Evolutionary conservation across 2,888 invertebrate genomes (phyloP), one percentile per base, ranked within the genome.

Genomic region (Melieria picta): DNA sequence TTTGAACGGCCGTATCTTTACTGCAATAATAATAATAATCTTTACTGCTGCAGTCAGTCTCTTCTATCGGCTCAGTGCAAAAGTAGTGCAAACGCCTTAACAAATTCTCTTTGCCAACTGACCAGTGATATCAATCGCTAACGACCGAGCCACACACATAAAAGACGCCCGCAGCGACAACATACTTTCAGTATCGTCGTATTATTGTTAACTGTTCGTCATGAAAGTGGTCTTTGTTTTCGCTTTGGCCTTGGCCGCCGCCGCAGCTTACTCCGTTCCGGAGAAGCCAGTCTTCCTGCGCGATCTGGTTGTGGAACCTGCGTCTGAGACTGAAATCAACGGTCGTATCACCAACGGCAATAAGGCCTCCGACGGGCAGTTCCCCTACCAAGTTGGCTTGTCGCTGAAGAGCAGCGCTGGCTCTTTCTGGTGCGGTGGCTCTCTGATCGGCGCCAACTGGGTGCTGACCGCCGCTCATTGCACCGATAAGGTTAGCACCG

Each of bases 381-480:
- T 70, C 7, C 70, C 70, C 16, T 43, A 70, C 11, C 70, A 70
- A 48, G 65, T 43, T 7, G 70, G 64, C n/a, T 50, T 70, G 43
- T 43, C 13, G 2, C 43, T 58, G 10, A 30, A 48, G 7, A 43
- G 62, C 5, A 16, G 50, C 11, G 5, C 7, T 6, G 45, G 58
- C 3, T 46, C 48, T 7, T 64, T 50, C 46, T 62, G 78, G 79
- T 82, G 82, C 16, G 78, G 77, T 60, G 78, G 76, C 63, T 70
- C 78, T 13, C 64, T 79, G 47, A 78, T 79, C 64, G 72, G 74
- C 1, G 42, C 65, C 2, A 64, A 60, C 52, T 78, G 73, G 72
- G 60, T 79, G 7, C 63, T 78, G 16, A 78, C 78, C 30, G 78
- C 79, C 43, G 79, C 78, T 62, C 78, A 79, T 70, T 79, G 79